A percentile compares a stretch with the other conserved stretches of the same genome.
Conservation (phyloP, 2,888 invertebrate species). For the Sipunculus nudus region DNA sequence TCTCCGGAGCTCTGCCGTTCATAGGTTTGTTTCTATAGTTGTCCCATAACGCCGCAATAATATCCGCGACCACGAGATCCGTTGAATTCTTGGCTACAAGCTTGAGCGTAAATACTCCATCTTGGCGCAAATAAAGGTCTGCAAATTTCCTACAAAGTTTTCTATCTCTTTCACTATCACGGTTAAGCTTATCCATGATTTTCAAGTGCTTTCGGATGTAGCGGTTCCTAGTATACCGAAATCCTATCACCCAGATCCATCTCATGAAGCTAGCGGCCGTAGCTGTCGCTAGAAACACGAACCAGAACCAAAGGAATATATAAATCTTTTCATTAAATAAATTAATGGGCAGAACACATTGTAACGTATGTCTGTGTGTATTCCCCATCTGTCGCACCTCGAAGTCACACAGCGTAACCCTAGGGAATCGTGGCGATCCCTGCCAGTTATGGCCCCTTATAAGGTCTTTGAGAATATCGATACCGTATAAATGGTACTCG, state of each 20-base stretch:
- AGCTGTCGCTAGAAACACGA: conserved; percentile 66
- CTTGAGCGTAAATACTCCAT: conserved; percentile 44
- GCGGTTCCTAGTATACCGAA: conserved; percentile 62
- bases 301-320: conserved; percentile 70
- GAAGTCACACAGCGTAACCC: conserved; percentile 66
- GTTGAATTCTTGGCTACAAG: conserved; percentile 46
- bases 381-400: conserved; percentile 65
- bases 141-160: conserved; percentile 43
- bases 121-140: conserved; percentile 43
- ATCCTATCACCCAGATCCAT: conserved; percentile 66
- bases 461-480: conserved; percentile 68
- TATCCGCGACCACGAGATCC: conserved; percentile 44
- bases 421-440: conserved; percentile 62
- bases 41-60: conserved; percentile 45
- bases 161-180: conserved; percentile 39
- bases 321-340: conserved; percentile 63
- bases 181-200: conserved; percentile 59
- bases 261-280: conserved; percentile 66
- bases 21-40: conserved; percentile 43
- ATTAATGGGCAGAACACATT: conserved; percentile 63
- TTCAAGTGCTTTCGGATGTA: conserved; percentile 68
- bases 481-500: conserved; percentile 66
- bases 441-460: conserved; percentile 63
- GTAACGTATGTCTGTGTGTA: conserved; percentile 67
- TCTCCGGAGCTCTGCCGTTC: conserved; percentile 21